These are phyloP conservation scores for Diadegma fenestrale DNA, from an alignment of 2,888 invertebrate species.

Conservation along the genomic window DNA sequence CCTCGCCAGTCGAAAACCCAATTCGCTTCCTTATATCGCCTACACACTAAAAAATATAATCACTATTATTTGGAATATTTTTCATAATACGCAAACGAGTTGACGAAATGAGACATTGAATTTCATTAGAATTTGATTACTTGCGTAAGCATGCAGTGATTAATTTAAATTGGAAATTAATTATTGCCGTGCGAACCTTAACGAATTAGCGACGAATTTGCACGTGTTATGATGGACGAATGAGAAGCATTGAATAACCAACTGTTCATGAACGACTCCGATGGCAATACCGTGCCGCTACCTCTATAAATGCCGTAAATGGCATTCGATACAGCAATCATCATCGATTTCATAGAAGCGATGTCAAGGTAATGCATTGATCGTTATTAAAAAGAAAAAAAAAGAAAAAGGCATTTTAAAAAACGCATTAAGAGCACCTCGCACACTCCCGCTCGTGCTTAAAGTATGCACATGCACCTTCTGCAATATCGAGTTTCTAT, in stretches of 20 bases:
- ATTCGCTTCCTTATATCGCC: background rate
- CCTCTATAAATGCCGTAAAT: slow-evolving; percentile 24
- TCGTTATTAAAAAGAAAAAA: slow-evolving; percentile 20
- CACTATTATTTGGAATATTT: background rate
- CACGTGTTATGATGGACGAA: background rate
- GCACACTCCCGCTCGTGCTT: slow-evolving; percentile 2
- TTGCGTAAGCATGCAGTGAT: background rate
- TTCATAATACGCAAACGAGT: background rate
- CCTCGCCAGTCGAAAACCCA: background rate
- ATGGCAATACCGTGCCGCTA: background rate
- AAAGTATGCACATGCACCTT: slow-evolving; percentile 11
- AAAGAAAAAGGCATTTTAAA: slow-evolving; percentile 25
- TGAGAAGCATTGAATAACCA: slow-evolving; percentile 26
- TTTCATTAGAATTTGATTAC: background rate
- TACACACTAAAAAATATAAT: background rate
- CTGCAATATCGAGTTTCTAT: slow-evolving; percentile 10
- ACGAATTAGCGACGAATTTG: background rate
- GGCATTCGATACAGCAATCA: slow-evolving; percentile 17
- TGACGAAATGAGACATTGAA: background rate
- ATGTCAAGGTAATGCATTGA: slow-evolving; percentile 38
- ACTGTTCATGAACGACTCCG: slow-evolving; percentile 15
- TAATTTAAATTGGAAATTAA: slow-evolving; percentile 4
- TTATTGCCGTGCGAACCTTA: background rate
- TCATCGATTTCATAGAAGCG: slow-evolving; percentile 13
- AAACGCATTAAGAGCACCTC: slow-evolving; percentile 31